phyloP scores from a whole-genome alignment of 2,113 vertebrate species.

The Myocastor coypus region DNA sequence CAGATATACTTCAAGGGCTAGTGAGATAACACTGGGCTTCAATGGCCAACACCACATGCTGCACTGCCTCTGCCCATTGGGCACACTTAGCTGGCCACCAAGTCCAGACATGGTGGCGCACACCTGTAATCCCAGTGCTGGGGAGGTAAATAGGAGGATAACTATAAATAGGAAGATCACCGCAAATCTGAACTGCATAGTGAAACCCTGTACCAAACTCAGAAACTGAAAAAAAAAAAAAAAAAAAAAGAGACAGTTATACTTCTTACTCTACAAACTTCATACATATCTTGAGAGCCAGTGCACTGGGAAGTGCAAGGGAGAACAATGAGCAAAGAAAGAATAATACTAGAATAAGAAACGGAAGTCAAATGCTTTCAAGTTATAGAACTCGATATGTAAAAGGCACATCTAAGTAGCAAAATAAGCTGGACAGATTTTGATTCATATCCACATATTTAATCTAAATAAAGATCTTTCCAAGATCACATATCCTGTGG shows the following conservation, averaged over 20 bases:
- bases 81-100: no score
- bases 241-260: not conserved
- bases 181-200: no score
- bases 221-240: no score
- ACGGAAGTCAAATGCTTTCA: not conserved
- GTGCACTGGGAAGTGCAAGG: not conserved
- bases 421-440: not conserved
- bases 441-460: slow-evolving; percentile 35
- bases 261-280: not conserved
- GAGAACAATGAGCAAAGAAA: not conserved
- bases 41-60: no score
- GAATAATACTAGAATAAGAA: slow-evolving; percentile 23
- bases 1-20: not conserved
- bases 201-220: no score
- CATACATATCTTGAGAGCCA: not conserved
- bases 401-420: not conserved
- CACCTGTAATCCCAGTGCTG: no score
- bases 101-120: no score
- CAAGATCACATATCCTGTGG: slow-evolving; percentile 31
- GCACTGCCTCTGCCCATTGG: no score
- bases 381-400: slow-evolving; percentile 20
- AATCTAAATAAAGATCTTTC: slow-evolving; percentile 42
- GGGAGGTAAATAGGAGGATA: no score
- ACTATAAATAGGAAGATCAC: no score
- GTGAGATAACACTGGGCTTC: no score